Percentiles rank a stretch among this genome's conserved stretches.
Conservation (phyloP, 2,113 vertebrate genomes). For the Xiphias gladius region DNA sequence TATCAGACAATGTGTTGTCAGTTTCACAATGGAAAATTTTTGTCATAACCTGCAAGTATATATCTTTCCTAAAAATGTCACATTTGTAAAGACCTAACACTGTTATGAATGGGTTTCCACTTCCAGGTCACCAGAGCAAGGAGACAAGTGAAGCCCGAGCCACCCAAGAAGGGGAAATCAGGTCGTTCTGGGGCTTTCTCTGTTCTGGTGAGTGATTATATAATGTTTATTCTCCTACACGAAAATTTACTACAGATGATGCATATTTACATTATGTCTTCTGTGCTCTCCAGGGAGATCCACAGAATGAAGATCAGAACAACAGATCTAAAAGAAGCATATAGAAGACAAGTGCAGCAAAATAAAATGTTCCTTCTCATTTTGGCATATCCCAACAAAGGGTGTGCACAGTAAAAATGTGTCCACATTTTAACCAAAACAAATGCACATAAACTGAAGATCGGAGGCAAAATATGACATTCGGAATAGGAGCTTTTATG, state of each 20-base stretch:
- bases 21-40: neutral
- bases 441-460: constrained; percentile 19
- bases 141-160: constrained; percentile 70
- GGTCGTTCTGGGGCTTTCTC: constrained; percentile 70
- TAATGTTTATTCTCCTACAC: neutral
- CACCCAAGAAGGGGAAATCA: constrained; percentile 59
- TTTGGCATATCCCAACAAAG: constrained; percentile 5
- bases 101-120: neutral
- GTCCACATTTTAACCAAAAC: constrained; percentile 19
- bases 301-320: constrained; percentile 44
- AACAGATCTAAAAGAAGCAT: constrained; percentile 53
- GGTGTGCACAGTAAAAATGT: constrained; percentile 2
- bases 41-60: neutral
- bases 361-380: constrained; percentile 16
- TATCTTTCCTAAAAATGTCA: neutral
- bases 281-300: constrained; percentile 68
- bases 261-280: neutral
- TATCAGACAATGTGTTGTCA: neutral
- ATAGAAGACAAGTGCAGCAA: constrained; percentile 24
- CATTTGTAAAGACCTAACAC: neutral
- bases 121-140: constrained; percentile 75
- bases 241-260: neutral
- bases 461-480: constrained; percentile 30
- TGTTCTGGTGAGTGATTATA: constrained; percentile 63
- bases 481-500: constrained; percentile 17